Base-by-base conservation (phyloP, 1,140 invertebrate genomes). In the Lepidurus packardi region DNA sequence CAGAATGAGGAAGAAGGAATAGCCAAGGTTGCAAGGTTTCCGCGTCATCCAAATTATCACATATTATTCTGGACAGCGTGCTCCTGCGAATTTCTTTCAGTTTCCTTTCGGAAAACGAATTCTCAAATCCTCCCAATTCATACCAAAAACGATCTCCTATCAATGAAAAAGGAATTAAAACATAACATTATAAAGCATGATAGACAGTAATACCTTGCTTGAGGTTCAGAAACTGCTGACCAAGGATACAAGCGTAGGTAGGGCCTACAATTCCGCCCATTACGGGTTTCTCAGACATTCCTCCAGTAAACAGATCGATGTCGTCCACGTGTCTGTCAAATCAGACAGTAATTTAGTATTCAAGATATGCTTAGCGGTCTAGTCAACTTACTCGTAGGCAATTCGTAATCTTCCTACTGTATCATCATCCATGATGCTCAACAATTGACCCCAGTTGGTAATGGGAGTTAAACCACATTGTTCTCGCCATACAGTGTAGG, bases 231-330 rank as follows among this genome's bases (percentile, higher is more conserved):
- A 98, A 97, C 86, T 98, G 96, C 79, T 95, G 94, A 43, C 92
- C 95, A 80, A 99, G 93, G 79, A 99, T 95, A 83, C 97, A 98
- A 41, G 95, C 95, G 83, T 98, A 94, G 0, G 96, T 98, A 0
- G 97, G 96, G 7, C 97, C 97, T 0, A 98, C 93, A 0, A 98
- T 84, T 9, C 94, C 96, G 13, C 94, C 94, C 81, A 93, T 91
- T 0, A 96, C 87, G 0, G 91, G 91, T 65, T 91, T 87, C 83
- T 98, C 96, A 78, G 93, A 91, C 89, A 97, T 91, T 74, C 93
- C 88, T 34, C 85, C 87, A 65, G 87, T 83, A 81, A 86, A 88
- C 41, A 88, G 80, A 82, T 88, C 87, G 79, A 87, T 82, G 79
- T 87, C 85, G 79, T 86, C 86, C 4, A 86, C 84, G 79, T 83